A percentile compares a stretch with the other conserved stretches of the same genome.
phyloP scores from a whole-genome alignment of 1,140 invertebrate species.

The Dendrolimus kikuchii region DNA sequence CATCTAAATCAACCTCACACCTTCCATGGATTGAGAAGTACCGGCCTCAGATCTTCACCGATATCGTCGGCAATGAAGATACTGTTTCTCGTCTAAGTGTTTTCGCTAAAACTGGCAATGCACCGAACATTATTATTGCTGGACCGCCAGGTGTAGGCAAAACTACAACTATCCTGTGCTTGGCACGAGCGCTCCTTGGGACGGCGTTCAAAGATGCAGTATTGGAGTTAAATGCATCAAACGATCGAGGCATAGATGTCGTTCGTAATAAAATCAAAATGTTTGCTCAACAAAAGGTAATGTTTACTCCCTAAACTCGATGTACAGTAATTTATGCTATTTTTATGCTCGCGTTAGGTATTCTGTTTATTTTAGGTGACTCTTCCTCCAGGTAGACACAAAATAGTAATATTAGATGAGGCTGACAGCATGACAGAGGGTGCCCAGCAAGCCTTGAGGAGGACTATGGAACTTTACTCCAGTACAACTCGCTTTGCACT shows the following conservation, averaged over 20 bases:
- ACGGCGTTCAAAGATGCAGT: slow-evolving; percentile 92
- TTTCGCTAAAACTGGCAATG: slow-evolving; percentile 95
- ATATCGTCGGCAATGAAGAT: slow-evolving; percentile 96
- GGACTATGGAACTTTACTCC: slow-evolving; percentile 99
- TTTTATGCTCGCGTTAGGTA: too few species aligned
- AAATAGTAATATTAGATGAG: slow-evolving; percentile 99
- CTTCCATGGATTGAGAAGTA: slow-evolving; percentile 96
- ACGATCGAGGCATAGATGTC: slow-evolving; percentile 98
- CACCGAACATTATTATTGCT: slow-evolving; percentile 97
- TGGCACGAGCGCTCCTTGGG: slow-evolving; percentile 91
- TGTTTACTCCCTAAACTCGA: too few species aligned
- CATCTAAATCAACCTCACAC: slow-evolving; percentile 30
- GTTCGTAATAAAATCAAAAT: slow-evolving; percentile 99
- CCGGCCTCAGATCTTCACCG: slow-evolving; percentile 89
- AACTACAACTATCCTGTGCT: slow-evolving; percentile 97
- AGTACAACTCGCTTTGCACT: slow-evolving; percentile 98
- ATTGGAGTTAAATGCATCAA: slow-evolving; percentile 97
- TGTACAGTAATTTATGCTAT: too few species aligned
- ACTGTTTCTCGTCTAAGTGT: slow-evolving; percentile 90
- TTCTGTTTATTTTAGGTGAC: slow-evolving; percentile 78
- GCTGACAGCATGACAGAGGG: slow-evolving; percentile 99
- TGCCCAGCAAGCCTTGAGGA: slow-evolving; percentile 95
- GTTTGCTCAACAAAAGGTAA: slow-evolving; percentile 95
- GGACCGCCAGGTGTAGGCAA: slow-evolving; percentile 99
- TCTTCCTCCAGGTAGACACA: slow-evolving; percentile 91